Conservation (phyloP, 2,113 vertebrate species). For the Leuciscus idus region DNA sequence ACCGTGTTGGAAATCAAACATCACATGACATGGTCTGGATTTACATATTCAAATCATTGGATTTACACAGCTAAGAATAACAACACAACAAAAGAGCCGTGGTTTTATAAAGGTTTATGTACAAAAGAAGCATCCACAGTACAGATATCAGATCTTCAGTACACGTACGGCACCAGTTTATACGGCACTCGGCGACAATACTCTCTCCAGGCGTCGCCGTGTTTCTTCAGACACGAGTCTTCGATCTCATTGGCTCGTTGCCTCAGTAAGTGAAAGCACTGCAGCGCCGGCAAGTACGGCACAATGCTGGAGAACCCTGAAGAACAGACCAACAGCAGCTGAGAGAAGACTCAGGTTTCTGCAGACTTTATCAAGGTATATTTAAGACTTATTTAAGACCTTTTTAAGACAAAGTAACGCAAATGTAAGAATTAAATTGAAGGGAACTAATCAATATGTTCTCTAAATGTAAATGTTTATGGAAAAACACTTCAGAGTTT, state of each 20-base stretch:
- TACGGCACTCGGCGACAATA: slow-evolving; percentile 58
- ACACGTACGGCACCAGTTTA: slow-evolving; percentile 59
- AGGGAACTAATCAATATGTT: no score
- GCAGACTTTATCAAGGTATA: no score
- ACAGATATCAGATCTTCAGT: slow-evolving; percentile 39
- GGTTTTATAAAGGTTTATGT: background rate
- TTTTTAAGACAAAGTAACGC: no score
- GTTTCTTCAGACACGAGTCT: slow-evolving; percentile 51
- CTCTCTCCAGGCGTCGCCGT: slow-evolving; percentile 58
- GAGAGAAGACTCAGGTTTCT: no score
- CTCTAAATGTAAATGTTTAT: no score
- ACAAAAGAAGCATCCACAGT: background rate
- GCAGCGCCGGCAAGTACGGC: slow-evolving; percentile 53
- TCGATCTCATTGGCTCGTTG: slow-evolving; percentile 54
- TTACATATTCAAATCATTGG: background rate
- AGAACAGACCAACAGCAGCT: background rate
- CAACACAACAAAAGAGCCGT: background rate
- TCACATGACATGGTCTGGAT: no score
- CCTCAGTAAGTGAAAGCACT: slow-evolving; percentile 51
- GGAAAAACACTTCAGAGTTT: no score
- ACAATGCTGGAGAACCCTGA: slow-evolving; percentile 56
- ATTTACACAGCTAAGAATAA: background rate
- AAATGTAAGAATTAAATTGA: no score
- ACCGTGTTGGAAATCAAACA: no score
- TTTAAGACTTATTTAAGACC: no score